Evolutionary conservation across 2,888 invertebrate species (phyloP), one percentile per base, ranked within the genome.

Genomic region (Agriotes lineatus): DNA sequence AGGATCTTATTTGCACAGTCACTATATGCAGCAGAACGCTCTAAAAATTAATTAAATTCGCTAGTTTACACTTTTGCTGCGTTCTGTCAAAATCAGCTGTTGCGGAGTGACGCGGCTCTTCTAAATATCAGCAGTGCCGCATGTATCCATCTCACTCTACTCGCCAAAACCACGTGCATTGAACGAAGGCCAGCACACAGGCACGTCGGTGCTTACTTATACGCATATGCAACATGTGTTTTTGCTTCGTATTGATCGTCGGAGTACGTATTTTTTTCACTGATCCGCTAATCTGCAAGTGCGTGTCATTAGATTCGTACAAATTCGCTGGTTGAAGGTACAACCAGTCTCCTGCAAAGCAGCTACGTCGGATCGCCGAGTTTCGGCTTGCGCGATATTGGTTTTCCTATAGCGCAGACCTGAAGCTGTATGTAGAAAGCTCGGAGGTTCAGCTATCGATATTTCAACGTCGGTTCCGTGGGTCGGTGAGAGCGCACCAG

Each of bases 401-500:
- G 65, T 72, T 71, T 76, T 78, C 74, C 75, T 74, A 78, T 80
- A 76, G 81, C 81, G 82, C 82, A 82, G 80, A 81, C 78, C 77
- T 81, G 73, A 56, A 62, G 67, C 58, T 73, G 80, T 79, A 72
- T 75, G 80, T 74, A 76, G 58, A 67, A 71, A 80, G 79, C 78
- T 75, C 71, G 70, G 80, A 77, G 71, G 73, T 77, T 72, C 76
- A 66, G 75, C 35, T 79, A 79, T 79, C 73, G 80, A 80, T 77
- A 75, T 78, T 79, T 76, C 66, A 67, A 73, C 71, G 72, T 67
- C 72, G 60, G 72, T 67, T 71, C 75, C 68, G 74, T 72, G 69
- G 56, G 77, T 79, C 72, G 79, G 82, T 82, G 81, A 80, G 80
- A 80, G 67, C n/a, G n/a, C n/a, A n/a, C n/a, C n/a, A n/a, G n/a